Percentiles rank a stretch among this genome's conserved stretches.
Conservation (phyloP, 2,888 invertebrate species). For the Xylota sylvarum region DNA sequence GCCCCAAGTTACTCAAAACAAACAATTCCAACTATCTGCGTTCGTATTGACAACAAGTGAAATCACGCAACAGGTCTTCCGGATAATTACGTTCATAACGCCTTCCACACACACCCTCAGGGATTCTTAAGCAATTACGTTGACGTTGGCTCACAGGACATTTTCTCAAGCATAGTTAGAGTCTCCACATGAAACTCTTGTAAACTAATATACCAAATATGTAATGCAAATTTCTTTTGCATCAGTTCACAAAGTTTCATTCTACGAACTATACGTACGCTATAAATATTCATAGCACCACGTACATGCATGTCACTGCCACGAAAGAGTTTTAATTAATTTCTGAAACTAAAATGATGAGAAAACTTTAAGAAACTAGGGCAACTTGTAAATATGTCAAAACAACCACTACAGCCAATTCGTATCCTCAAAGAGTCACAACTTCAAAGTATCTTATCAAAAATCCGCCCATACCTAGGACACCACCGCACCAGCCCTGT, state of each 20-base stretch:
- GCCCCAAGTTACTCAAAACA: too few relatives aligned
- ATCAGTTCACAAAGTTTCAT: slow-evolving; percentile 27
- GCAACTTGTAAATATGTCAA: slow-evolving; percentile 28
- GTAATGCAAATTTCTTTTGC: slow-evolving; percentile 36
- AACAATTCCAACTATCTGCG: too few relatives aligned
- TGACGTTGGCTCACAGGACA: neutral
- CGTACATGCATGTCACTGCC: slow-evolving; percentile 1
- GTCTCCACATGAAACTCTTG: neutral
- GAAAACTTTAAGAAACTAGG: slow-evolving; percentile 44
- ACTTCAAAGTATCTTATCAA: slow-evolving; percentile 39
- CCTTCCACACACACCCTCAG: too few relatives aligned
- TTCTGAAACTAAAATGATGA: slow-evolving; percentile 58
- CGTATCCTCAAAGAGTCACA: slow-evolving; percentile 29
- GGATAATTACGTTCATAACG: neutral
- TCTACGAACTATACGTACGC: neutral
- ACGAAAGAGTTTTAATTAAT: slow-evolving; percentile 56
- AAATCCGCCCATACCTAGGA: slow-evolving; percentile 24
- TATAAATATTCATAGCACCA: slow-evolving; percentile 59
- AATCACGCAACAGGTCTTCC: neutral
- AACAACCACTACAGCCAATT: slow-evolving; percentile 14
- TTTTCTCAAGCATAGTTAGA: neutral
- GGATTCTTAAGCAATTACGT: neutral
- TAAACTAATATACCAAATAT: slow-evolving; percentile 8
- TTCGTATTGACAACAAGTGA: too few relatives aligned
- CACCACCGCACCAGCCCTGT: neutral